Conservation (phyloP, 2,113 vertebrate species). For the Felis chaus region DNA sequence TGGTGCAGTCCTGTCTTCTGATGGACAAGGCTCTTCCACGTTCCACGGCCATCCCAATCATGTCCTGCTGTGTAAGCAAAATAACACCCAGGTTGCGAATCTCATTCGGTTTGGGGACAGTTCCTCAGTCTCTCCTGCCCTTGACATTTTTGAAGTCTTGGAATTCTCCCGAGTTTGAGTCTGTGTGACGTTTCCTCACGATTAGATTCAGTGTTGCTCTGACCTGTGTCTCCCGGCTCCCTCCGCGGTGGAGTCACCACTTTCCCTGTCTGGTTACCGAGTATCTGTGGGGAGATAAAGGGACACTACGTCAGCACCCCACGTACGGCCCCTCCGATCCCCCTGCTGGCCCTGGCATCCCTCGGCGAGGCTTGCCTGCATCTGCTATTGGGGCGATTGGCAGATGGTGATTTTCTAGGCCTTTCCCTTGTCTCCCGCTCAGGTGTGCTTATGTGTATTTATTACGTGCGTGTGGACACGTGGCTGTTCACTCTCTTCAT, state of each 20-base stretch:
- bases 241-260: background rate
- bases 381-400: background rate
- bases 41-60: too few relatives aligned
- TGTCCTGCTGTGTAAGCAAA: background rate
- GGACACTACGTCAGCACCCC: background rate
- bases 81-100: fast-evolving
- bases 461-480: background rate
- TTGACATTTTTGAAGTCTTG: background rate
- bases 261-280: background rate
- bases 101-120: background rate
- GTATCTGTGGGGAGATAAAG: background rate
- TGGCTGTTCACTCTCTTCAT: background rate
- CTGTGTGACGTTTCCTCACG: background rate
- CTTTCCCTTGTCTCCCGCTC: background rate
- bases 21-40: background rate
- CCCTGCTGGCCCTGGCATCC: background rate
- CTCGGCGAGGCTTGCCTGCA: background rate
- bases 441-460: background rate
- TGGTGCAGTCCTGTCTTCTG: fast-evolving
- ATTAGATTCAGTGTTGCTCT: background rate
- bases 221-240: fast-evolving
- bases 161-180: background rate
- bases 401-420: background rate
- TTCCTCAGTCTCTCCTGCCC: background rate
- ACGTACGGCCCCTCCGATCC: background rate